phyloP scores from a whole-genome alignment of 2,113 vertebrate genomes.

The Prolemur simus region DNA sequence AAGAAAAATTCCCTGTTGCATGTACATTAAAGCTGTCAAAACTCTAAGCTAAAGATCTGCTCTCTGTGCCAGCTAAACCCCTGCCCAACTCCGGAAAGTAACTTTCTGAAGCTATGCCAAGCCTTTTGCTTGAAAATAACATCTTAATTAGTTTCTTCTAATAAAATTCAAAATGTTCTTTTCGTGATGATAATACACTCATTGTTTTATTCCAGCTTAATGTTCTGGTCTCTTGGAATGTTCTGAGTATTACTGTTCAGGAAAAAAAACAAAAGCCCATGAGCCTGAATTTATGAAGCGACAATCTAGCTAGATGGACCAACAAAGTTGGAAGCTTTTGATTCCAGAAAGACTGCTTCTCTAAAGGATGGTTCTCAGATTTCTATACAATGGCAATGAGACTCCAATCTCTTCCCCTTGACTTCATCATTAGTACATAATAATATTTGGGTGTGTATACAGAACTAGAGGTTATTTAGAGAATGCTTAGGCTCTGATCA shows the following conservation, averaged over 20 bases:
- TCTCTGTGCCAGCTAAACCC: slow-evolving; percentile 79
- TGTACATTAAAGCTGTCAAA: slow-evolving; percentile 76
- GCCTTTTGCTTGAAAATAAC: slow-evolving; percentile 80
- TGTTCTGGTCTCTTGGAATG: slow-evolving; percentile 71
- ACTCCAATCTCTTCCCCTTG: neutral
- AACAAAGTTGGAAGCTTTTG: slow-evolving; percentile 46
- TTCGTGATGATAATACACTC: slow-evolving; percentile 72
- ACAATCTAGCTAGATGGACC: neutral
- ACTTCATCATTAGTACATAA: neutral
- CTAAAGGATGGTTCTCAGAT: neutral
- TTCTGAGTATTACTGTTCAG: slow-evolving; percentile 39
- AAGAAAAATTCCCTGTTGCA: slow-evolving; percentile 81
- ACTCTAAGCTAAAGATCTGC: slow-evolving; percentile 74
- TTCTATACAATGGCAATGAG: neutral
- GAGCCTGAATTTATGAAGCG: slow-evolving; percentile 45
- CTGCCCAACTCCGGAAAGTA: slow-evolving; percentile 71
- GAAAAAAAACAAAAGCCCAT: neutral
- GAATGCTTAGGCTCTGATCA: neutral
- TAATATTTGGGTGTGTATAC: neutral
- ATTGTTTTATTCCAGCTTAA: slow-evolving; percentile 75
- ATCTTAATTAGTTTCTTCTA: slow-evolving; percentile 82
- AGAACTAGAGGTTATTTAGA: neutral
- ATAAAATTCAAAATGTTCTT: slow-evolving; percentile 78
- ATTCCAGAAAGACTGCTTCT: neutral
- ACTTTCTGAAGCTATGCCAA: slow-evolving; percentile 83